Percentiles rank a stretch among this genome's conserved stretches.
Conservation (phyloP, 2,113 vertebrate genomes). For the Sinocyclocheilus anshuiensis region DNA sequence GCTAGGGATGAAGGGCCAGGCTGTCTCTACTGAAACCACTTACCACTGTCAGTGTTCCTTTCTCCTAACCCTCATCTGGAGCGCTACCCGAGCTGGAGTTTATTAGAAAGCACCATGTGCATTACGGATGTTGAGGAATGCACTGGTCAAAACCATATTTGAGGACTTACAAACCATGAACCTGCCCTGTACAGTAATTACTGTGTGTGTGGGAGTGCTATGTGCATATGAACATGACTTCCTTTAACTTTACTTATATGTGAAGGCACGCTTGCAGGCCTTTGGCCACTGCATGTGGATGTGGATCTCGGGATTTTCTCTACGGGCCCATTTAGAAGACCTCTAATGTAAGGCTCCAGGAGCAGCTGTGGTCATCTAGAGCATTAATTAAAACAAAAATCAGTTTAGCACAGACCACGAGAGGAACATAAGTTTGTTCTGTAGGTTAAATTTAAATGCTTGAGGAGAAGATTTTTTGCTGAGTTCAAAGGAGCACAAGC, state of each 20-base stretch:
- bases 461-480: constrained; percentile 50
- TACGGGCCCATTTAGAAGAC: constrained; percentile 68
- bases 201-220: constrained; percentile 47
- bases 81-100: constrained; percentile 78
- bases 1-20: constrained; percentile 66
- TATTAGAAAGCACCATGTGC: constrained; percentile 72
- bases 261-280: constrained; percentile 39
- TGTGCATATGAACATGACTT: constrained; percentile 41
- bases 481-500: constrained; percentile 23
- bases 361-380: constrained; percentile 81
- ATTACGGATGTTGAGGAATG: constrained; percentile 68
- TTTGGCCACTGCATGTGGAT: constrained; percentile 50
- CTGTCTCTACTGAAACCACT: constrained; percentile 78
- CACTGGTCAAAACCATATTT: constrained; percentile 73
- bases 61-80: constrained; percentile 67
- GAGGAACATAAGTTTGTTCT: constrained; percentile 85
- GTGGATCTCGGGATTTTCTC: constrained; percentile 49
- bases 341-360: constrained; percentile 82
- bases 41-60: constrained; percentile 70
- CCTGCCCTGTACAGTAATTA: constrained; percentile 53
- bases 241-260: constrained; percentile 24
- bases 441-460: constrained; percentile 77
- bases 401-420: constrained; percentile 83
- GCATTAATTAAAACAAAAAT: constrained; percentile 90
- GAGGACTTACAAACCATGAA: constrained; percentile 56